phyloP scores from a whole-genome alignment of 2,113 vertebrate species.

The Erythrocercus mccallii region DNA sequence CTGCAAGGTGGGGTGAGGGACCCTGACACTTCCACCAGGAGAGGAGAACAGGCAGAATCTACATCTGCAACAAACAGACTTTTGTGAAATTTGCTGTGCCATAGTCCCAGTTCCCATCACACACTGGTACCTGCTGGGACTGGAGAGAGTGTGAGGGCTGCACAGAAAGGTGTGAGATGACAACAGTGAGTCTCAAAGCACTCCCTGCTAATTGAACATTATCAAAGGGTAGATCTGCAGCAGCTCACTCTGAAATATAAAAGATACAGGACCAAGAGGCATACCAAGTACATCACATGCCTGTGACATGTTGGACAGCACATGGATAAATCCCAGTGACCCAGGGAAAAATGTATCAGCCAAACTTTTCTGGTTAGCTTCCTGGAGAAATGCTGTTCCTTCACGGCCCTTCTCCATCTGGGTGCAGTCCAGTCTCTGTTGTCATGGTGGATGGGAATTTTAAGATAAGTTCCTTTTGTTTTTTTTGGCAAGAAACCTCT shows the following conservation, averaged over 20 bases:
- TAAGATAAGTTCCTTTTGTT: background rate
- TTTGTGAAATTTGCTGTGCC: background rate
- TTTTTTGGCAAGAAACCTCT: background rate
- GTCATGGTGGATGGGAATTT: background rate
- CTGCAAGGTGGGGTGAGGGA: background rate
- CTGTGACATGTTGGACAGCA: background rate
- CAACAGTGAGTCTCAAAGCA: background rate
- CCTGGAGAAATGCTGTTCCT: background rate
- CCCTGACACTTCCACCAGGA: background rate
- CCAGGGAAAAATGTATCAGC: background rate
- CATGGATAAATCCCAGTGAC: accelerated
- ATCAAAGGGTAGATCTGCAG: background rate
- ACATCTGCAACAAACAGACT: background rate
- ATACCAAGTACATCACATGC: background rate
- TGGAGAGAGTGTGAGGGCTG: accelerated
- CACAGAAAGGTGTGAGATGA: accelerated
- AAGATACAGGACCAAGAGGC: background rate
- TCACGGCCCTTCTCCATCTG: background rate
- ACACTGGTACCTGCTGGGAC: accelerated
- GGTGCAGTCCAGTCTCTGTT: background rate
- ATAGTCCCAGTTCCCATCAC: accelerated
- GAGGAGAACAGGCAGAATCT: background rate
- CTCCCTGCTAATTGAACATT: background rate
- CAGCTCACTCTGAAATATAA: background rate
- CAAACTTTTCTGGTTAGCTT: background rate